phyloP scores from a whole-genome alignment of 2,113 vertebrate genomes.

The Acinonyx jubatus region DNA sequence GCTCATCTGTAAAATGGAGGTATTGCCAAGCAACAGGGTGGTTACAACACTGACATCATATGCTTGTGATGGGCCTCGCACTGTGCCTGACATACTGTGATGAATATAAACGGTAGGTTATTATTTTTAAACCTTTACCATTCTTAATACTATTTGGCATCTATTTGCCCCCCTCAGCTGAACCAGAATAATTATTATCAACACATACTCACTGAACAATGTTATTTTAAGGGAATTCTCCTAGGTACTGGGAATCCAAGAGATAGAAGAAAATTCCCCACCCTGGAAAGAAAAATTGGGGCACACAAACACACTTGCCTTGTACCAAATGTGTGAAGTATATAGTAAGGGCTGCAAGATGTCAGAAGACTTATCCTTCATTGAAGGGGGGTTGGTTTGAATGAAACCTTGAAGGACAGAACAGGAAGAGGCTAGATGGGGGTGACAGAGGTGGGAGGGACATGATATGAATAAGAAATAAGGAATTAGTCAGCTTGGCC shows the following conservation, averaged over 20 bases:
- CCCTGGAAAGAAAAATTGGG: not conserved
- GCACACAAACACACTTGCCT: not conserved
- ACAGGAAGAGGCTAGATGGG: not conserved
- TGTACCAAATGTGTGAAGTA: not conserved
- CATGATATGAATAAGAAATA: not conserved
- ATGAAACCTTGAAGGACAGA: not conserved
- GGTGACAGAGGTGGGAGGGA: not conserved
- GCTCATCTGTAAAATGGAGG: not conserved
- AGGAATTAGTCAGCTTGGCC: not conserved
- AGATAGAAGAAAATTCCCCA: not conserved
- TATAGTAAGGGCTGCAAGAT: not conserved
- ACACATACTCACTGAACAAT: not conserved
- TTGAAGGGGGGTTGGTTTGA: too few species aligned
- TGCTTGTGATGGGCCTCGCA: not conserved
- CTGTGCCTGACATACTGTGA: not conserved
- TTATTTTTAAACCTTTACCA: not conserved
- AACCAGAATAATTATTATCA: not conserved
- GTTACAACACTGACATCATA: accelerated
- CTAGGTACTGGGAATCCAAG: not conserved
- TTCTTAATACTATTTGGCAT: not conserved
- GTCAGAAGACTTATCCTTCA: not conserved
- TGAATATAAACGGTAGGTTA: not conserved
- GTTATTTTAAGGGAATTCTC: not conserved
- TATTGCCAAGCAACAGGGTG: not conserved
- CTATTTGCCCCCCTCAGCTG: not conserved